Evolutionary conservation across 2,113 vertebrate species (phyloP).

Genomic region (Oreochromis aureus): DNA sequence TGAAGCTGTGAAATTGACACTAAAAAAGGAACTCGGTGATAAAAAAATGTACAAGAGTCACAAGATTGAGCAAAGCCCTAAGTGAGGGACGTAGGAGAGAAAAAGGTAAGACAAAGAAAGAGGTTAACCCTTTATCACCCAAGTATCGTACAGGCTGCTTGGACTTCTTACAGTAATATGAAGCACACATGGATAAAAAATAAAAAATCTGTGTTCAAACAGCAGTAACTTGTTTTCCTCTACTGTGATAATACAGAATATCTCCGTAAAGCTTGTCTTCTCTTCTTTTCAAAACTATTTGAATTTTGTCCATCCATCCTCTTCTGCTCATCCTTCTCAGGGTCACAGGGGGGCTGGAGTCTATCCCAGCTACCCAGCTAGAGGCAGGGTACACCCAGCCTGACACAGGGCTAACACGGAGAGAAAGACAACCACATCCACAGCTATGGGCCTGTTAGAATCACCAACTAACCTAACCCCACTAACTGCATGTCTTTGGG

Average conservation of each 20-base stretch:
- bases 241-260: neutral
- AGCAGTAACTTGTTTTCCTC: neutral
- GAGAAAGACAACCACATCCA: neutral
- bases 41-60: neutral
- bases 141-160: neutral
- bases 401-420: neutral
- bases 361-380: neutral
- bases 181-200: neutral
- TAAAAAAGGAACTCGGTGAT: neutral
- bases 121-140: neutral
- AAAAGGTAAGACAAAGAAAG: neutral
- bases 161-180: neutral
- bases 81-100: rapidly evolving
- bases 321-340: rapidly evolving
- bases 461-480: neutral
- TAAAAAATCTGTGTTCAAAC: neutral
- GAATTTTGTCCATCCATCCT: neutral
- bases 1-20: neutral
- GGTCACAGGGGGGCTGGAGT: neutral
- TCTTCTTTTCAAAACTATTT: neutral
- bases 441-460: neutral
- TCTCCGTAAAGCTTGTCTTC: rapidly evolving
- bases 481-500: neutral
- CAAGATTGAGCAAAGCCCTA: neutral
- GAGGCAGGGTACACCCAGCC: rapidly evolving